Base-by-base conservation (phyloP, 2,113 vertebrate species). In the Calonectris borealis region DNA sequence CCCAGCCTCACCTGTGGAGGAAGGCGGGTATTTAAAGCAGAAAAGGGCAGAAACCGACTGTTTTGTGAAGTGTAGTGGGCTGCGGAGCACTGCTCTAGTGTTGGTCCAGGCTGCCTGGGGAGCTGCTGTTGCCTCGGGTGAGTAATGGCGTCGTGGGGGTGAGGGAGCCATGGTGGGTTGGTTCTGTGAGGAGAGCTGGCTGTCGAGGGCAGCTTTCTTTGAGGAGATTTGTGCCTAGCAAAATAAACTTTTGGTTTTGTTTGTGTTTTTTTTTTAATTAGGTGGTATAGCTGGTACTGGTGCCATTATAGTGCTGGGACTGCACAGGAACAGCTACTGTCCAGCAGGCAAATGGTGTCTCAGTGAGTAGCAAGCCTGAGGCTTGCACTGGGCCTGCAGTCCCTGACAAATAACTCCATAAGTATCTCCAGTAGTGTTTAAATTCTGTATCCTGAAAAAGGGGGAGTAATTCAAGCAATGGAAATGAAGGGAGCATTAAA, bases 21-120 rank as follows among this genome's bases (percentile, higher is more conserved):
- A 16, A 12, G 11, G 32, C 2, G 2, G 44, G 22, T 13, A 21
- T 62, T 77, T 78, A 52, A 58, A 15, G 27, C 18, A 34, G 32
- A 5, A 65, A 29, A 5, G 4, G 12, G 12, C 0, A 0, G 1
- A 7, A 15, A 5, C 1, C 0, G 0, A 0, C 0, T 1, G 0
- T 18, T 55, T 15, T 12, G 7, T 9, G 20, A 13, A 1, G 8
- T 2, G 4, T 0, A 1, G 10, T 0, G 0, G 8, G 8, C 10
- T 7, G 0, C 3, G 7, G n/a, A 8, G 24, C 0, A 0, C 3
- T 16, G 27, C 3, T 8, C 1, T 2, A 3, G 31, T 6, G 34
- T 7, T 44, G 38, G 15, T 2, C 2, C 0, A 0, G 3, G 15
- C 19, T 77, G 22, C 4, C 1, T 5, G 3, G 6, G 46, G 38